A percentile compares a stretch with the other conserved stretches of the same genome.
phyloP scores from a whole-genome alignment of 2,888 invertebrate species.

The Quadroppia sp. region DNA sequence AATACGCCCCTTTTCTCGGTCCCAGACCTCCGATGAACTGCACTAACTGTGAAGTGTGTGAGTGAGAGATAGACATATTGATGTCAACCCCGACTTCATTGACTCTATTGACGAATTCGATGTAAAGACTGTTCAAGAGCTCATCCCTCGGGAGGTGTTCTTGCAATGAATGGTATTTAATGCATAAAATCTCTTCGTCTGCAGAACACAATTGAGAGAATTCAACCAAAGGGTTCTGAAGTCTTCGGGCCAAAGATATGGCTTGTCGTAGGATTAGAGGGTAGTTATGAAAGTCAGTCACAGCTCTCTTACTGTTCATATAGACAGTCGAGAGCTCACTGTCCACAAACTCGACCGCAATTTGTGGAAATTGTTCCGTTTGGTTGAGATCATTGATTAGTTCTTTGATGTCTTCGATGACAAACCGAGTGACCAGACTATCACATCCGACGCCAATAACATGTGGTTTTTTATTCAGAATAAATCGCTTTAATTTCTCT shows the following conservation, averaged over 20 bases:
- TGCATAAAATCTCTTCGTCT: conserved; percentile 92
- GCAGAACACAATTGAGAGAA: conserved; percentile 91
- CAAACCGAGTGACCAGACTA: conserved; percentile 76
- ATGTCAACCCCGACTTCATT: conserved; percentile 98
- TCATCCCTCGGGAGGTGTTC: conserved; percentile 69
- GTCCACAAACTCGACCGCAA: conserved; percentile 84
- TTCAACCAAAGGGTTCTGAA: conserved; percentile 94
- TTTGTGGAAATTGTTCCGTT: conserved; percentile 73
- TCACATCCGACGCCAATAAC: conserved; percentile 87
- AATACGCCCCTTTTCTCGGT: conserved; percentile 79
- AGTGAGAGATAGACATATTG: conserved; percentile 82
- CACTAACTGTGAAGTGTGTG: conserved; percentile 78
- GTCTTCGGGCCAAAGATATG: conserved; percentile 79
- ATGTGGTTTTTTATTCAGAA: conserved; percentile 85
- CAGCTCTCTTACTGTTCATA: conserved; percentile 80
- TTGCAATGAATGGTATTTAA: conserved; percentile 81
- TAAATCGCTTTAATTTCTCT: conserved; percentile 69
- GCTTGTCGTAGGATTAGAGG: conserved; percentile 86
- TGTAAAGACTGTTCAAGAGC: conserved; percentile 72
- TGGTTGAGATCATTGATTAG: conserved; percentile 70
- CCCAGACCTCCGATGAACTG: conserved; percentile 98
- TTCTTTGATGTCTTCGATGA: conserved; percentile 71
- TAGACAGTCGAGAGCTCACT: conserved; percentile 89
- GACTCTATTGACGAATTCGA: conserved; percentile 86
- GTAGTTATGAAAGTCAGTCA: conserved; percentile 85